Base-by-base conservation (phyloP, 2,113 vertebrate species). In the Hippocampus abdominalis region DNA sequence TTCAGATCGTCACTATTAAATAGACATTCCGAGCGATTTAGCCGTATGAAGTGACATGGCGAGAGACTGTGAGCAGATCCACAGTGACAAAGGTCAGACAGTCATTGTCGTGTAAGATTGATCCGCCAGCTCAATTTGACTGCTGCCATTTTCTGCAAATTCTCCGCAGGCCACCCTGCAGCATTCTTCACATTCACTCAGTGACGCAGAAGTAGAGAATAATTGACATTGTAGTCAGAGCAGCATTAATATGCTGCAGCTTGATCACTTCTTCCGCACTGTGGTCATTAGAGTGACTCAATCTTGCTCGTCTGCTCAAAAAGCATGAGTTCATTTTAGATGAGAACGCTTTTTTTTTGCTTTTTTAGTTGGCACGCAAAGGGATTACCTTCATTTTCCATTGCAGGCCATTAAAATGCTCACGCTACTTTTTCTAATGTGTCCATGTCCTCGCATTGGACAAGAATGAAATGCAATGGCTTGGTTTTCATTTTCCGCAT, bases 261-360 rank as follows among this genome's bases (percentile, higher is more conserved):
- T 68, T 21, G 36, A 66, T 76, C 85, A 72, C 72, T 81, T 81
- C 82, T 74, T 84, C 80, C 72, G 74, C 72, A 74, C 78, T 66
- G 65, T 63, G 49, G 15, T 75, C 84, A 48, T 86, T 84, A 89
- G 82, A 90, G 87, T 81, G 78, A 74, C 80, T 81, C 81, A 76
- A 83, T 86, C 82, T 79, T 70, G 78, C 71, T 75, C 65, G 81
- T 87, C 87, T 73, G 60, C 78, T 76, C 64, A 29, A 64, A 84
- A 85, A 86, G 78, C 78, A 82, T 87, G 85, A 86, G 88, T 86
- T 81, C 79, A 88, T 87, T 87, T 79, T 67, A 85, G 86, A 88
- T 73, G 79, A 85, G 85, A 83, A 87, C 77, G 71, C 80, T 76
- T 81, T 83, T 79, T 81, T 83, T 48, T 48, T 48, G 2, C 2